phyloP scores from a whole-genome alignment of 2,888 invertebrate genomes.

The Helobdella robusta region DNA sequence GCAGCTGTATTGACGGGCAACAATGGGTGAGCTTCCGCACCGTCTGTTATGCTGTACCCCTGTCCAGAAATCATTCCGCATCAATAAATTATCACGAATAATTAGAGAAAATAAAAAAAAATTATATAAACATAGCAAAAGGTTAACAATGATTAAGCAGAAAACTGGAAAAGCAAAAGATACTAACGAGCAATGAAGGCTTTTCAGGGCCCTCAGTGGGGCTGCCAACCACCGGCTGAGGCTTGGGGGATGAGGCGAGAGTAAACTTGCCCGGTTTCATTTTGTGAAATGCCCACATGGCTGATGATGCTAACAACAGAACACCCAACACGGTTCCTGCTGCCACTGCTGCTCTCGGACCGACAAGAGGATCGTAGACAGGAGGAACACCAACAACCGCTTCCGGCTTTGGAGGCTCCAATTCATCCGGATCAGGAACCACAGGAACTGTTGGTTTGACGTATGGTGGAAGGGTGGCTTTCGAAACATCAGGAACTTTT shows the following conservation, averaged over 20 bases:
- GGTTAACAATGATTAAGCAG: too few relatives aligned
- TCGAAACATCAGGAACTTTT: too few relatives aligned
- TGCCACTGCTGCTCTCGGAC: conserved; percentile 38
- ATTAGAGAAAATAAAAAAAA: too few relatives aligned
- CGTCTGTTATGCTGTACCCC: too few relatives aligned
- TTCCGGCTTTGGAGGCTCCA: conserved; percentile 29
- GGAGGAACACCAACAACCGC: conserved; percentile 21
- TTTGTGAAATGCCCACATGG: conserved; percentile 37
- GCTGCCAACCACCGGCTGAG: neutral
- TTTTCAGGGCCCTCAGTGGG: neutral
- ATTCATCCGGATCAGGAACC: neutral
- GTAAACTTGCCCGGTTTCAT: conserved; percentile 37
- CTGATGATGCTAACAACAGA: conserved; percentile 32
- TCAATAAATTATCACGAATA: too few relatives aligned
- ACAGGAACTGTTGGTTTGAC: neutral
- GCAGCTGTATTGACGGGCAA: too few relatives aligned
- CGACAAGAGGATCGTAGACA: conserved; percentile 32
- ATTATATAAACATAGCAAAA: too few relatives aligned
- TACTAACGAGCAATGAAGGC: too few relatives aligned
- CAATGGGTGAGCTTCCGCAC: too few relatives aligned
- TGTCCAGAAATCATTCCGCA: too few relatives aligned
- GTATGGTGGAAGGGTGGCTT: neutral
- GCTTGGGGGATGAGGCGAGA: neutral
- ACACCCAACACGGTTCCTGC: conserved; percentile 36
- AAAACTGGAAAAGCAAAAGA: too few relatives aligned